Evolutionary conservation across 23 tunicate species (phyloP), one percentile per base, ranked within the genome.

Genomic region (Phallusia fumigata): DNA sequence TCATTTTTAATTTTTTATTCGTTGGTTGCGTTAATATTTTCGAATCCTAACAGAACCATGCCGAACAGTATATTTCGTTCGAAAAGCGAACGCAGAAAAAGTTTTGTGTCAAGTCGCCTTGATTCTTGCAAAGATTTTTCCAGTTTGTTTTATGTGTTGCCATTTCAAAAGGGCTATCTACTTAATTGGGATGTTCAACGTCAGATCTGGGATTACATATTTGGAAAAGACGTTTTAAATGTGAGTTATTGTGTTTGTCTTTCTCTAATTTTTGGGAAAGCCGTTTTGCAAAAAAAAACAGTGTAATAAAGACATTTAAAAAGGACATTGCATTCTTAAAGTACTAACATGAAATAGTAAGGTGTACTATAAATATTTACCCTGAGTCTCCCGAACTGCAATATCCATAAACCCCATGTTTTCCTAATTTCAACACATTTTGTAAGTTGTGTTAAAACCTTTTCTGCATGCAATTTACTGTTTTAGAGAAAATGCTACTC

Each of bases 151-250:
- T 90, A 90, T 82, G 77, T 87, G 75, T 72, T 90, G 73, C 99
- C 99, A 33, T 87, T 95, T 53, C 95, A 95, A 82, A 95, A 90
- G 84, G 99, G 99, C 30, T 95, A 90, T 77, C 82, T 95, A 0
- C 75, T 95, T 22, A 95, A 95, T 58, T 95, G 99, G 99, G 95
- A 90, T 78, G 92, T 90, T 19, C 99, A 95, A 77, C 79, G 91
- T 65, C 90, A 87, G 84, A 77, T 95, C 5, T 95, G 99, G 99
- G 99, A 95, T 78, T 80, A 83, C 65, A 74, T 86, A 0, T 94
- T 94, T 52, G 94, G 98, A 52, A 89, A 86, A 86, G 98, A 94
- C 10, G 90, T 81, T 32, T 75, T 94, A 74, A 87, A 89, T 94
- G 98, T 93, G 80, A 80, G 97, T 58, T 24, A 58, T 6, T 3